Conservation (phyloP, 2,797 vertebrate genomes). For the Siniperca obscura region DNA sequence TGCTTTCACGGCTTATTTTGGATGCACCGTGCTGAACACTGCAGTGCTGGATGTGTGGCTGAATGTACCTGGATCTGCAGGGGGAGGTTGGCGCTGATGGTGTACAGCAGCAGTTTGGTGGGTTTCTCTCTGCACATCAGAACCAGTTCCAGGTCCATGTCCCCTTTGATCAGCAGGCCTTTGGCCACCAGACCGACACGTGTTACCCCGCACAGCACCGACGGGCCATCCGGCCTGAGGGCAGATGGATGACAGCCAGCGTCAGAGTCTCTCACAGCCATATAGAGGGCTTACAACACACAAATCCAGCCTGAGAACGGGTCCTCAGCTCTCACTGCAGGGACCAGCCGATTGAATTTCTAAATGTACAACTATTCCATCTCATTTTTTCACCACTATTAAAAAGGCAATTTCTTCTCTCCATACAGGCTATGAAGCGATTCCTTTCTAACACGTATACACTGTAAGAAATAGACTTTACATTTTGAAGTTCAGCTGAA, state of each 20-base stretch:
- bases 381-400: neutral
- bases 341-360: neutral
- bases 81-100: slow-evolving; percentile 92
- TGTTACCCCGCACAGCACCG: slow-evolving; percentile 91
- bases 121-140: slow-evolving; percentile 94
- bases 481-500: too few species aligned
- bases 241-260: slow-evolving; percentile 72
- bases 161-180: slow-evolving; percentile 93
- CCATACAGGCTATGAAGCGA: neutral
- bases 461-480: neutral
- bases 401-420: neutral
- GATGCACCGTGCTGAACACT: neutral
- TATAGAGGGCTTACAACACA: slow-evolving; percentile 9
- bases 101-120: slow-evolving; percentile 89
- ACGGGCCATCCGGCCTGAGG: slow-evolving; percentile 74
- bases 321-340: neutral
- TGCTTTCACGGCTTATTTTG: slow-evolving; percentile 15
- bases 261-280: slow-evolving; percentile 20
- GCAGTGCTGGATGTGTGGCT: slow-evolving; percentile 51
- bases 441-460: neutral
- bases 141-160: slow-evolving; percentile 94
- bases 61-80: slow-evolving; percentile 92
- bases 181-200: slow-evolving; percentile 94
- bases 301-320: neutral
- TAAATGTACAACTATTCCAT: neutral